phyloP scores from a whole-genome alignment of 2,888 invertebrate genomes.

The Buathra laborator region DNA sequence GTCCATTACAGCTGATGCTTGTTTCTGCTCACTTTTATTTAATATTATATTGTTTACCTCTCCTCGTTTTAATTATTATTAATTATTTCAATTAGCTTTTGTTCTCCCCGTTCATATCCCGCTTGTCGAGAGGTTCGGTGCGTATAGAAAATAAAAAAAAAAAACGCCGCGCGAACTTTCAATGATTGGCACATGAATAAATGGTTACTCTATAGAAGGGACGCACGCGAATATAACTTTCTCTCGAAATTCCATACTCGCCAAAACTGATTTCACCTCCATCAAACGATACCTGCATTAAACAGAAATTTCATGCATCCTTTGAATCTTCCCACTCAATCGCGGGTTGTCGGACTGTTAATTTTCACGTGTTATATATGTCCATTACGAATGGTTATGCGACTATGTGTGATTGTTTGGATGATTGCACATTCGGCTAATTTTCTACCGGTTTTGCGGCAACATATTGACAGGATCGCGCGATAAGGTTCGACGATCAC shows the following conservation, averaged over 20 bases:
- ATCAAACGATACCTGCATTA: not conserved
- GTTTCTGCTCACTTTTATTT: conserved; percentile 28
- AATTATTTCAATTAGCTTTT: conserved; percentile 48
- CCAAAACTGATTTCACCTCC: not conserved
- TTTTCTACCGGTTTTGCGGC: not conserved
- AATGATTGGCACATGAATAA: not conserved
- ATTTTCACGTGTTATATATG: conserved; percentile 2
- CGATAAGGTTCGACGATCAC: not conserved
- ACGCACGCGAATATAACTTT: not conserved
- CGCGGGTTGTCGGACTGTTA: conserved; percentile 12
- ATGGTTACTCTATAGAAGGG: not conserved
- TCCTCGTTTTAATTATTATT: conserved; percentile 42
- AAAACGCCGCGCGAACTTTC: not conserved
- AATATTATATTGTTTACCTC: conserved; percentile 40
- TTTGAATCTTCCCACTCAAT: conserved; percentile 23
- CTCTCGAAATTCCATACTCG: not conserved
- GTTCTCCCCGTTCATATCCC: not conserved
- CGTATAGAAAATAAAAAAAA: not conserved
- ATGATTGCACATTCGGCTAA: not conserved
- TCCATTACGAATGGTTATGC: not conserved
- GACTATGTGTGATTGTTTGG: not conserved
- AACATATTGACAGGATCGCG: not conserved
- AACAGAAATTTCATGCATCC: not conserved
- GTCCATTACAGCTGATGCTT: not conserved
- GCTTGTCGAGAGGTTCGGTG: not conserved